Percentiles rank a stretch among this genome's conserved stretches.
Evolutionary conservation across 2,113 vertebrate species (phyloP).

Genomic region (Felis catus): DNA sequence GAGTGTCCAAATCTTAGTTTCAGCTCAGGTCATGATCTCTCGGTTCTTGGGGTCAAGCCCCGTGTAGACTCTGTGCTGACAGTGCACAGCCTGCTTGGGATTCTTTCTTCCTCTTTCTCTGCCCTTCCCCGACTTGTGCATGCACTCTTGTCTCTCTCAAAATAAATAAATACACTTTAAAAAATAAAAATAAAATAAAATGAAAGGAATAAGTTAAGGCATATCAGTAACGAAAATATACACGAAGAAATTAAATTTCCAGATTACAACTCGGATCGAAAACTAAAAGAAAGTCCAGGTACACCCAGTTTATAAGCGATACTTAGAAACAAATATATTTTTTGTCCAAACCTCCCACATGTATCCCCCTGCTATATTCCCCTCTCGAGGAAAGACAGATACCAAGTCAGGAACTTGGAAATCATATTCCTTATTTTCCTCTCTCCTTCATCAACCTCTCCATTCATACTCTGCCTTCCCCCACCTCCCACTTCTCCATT

Average conservation of each 20-base stretch:
- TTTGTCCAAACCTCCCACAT: not conserved
- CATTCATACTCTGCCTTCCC: not conserved
- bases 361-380: no score
- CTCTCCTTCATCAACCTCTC: not conserved
- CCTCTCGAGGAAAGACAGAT: not conserved
- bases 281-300: not conserved
- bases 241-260: not conserved
- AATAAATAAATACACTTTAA: not conserved
- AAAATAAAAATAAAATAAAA: not conserved
- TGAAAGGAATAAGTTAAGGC: not conserved
- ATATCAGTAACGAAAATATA: not conserved
- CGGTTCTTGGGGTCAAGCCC: no score
- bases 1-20: no score
- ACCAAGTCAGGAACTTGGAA: not conserved
- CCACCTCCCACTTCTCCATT: not conserved
- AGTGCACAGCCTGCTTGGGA: no score
- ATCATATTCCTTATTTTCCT: not conserved
- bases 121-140: no score
- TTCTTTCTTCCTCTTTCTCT: no score
- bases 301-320: not conserved
- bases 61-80: no score
- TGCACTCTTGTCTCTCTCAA: no score
- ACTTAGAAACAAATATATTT: not conserved
- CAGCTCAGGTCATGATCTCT: no score
- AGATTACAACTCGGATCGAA: not conserved